Evolutionary conservation across 2,113 vertebrate species (phyloP).

Genomic region (Cryptotis parvus): DNA sequence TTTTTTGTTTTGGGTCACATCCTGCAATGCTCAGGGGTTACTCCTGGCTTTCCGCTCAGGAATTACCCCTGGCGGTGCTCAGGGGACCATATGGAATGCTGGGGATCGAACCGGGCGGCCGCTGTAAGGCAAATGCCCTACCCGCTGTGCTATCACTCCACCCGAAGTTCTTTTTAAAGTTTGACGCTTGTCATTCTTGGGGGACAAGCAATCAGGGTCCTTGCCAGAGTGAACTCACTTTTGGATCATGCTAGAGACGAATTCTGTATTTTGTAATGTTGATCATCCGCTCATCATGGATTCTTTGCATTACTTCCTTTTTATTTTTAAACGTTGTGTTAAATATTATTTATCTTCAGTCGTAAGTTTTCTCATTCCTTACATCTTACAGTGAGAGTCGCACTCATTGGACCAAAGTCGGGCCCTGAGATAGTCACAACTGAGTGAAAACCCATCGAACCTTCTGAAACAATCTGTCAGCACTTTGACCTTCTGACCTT

Average conservation of each 20-base stretch:
- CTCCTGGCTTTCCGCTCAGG: too few species aligned
- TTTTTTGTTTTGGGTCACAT: too few species aligned
- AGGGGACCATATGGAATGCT: too few species aligned
- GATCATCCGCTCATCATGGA: background rate
- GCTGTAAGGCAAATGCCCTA: too few species aligned
- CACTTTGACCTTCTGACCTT: background rate
- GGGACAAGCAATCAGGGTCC: background rate
- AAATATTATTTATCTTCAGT: background rate
- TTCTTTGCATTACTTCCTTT: background rate
- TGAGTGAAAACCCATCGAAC: background rate
- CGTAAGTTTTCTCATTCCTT: background rate
- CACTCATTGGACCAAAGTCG: background rate
- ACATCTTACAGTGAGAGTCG: background rate
- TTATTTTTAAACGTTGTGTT: slow-evolving; percentile 5
- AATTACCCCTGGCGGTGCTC: too few species aligned
- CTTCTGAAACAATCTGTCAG: background rate
- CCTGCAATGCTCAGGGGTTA: too few species aligned
- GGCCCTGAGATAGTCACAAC: background rate
- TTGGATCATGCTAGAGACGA: background rate
- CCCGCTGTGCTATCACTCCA: too few species aligned
- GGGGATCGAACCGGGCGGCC: too few species aligned
- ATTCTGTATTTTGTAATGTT: background rate
- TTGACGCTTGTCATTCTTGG: background rate
- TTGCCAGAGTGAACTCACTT: background rate
- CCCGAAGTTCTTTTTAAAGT: too few species aligned